Conservation (phyloP, 2,888 invertebrate species). For the Abscondita cerata region DNA sequence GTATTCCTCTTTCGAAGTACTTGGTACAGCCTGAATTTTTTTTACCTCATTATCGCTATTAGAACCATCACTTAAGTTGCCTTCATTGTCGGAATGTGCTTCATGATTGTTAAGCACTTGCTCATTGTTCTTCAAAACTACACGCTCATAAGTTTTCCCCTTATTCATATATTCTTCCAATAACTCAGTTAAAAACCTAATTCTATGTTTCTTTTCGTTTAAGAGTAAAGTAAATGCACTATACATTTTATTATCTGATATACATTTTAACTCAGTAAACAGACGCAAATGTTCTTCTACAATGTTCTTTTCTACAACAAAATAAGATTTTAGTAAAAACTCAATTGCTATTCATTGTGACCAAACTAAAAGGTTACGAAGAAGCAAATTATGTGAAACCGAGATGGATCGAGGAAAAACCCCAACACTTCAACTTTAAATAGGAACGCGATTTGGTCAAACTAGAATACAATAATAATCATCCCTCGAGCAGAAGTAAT, state of each 20-base stretch:
- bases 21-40: constrained; percentile 2
- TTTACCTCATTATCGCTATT: constrained; percentile 39
- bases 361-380: too few relatives aligned
- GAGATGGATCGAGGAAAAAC: too few relatives aligned
- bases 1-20: constrained; percentile 37
- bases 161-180: constrained; percentile 45
- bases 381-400: too few relatives aligned
- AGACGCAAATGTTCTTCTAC: constrained; percentile 32
- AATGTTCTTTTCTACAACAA: constrained; percentile 30
- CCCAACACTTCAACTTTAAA: too few relatives aligned
- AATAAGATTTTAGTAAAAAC: not conserved
- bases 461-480: too few relatives aligned
- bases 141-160: constrained; percentile 17
- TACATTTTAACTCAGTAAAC: constrained; percentile 33
- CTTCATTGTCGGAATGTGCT: constrained; percentile 40
- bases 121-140: not conserved
- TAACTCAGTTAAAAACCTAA: constrained; percentile 52
- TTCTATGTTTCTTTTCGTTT: constrained; percentile 54
- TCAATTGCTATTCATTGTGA: too few relatives aligned
- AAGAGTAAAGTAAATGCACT: constrained; percentile 50
- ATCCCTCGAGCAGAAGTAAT: too few relatives aligned
- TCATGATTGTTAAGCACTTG: constrained; percentile 30
- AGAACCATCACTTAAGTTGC: constrained; percentile 34
- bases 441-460: too few relatives aligned
- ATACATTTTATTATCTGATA: constrained; percentile 46